Evolutionary conservation across 2,113 vertebrate genomes (phyloP).

Genomic region (Mobula hypostoma): DNA sequence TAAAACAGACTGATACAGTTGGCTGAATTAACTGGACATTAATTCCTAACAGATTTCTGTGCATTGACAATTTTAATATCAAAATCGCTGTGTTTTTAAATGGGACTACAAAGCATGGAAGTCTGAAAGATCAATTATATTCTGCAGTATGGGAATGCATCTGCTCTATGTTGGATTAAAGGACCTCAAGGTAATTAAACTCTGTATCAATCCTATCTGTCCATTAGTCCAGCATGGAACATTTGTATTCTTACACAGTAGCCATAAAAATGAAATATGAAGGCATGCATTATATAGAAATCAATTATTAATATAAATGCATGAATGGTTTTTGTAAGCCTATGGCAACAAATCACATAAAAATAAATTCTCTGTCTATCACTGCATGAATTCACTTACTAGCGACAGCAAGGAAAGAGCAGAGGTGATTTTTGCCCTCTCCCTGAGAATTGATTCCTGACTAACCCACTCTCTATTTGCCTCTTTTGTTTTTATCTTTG

Average conservation of each 20-base stretch:
- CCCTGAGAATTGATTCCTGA: constrained; percentile 1
- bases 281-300: constrained; percentile 35
- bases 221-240: constrained; percentile 23
- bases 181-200: constrained; percentile 18
- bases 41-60: neutral
- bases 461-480: neutral
- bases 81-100: constrained; percentile 12
- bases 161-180: neutral
- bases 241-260: constrained; percentile 29
- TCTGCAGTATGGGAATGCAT: constrained; percentile 30
- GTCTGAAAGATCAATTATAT: constrained; percentile 12
- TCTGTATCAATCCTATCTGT: constrained; percentile 33
- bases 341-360: constrained; percentile 32
- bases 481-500: neutral
- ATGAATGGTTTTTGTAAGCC: constrained; percentile 38
- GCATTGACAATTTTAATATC: constrained; percentile 16
- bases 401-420: neutral
- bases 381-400: constrained; percentile 32
- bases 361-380: constrained; percentile 35
- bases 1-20: constrained; percentile 11
- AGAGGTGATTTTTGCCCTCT: neutral
- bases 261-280: constrained; percentile 36
- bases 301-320: constrained; percentile 38
- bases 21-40: constrained; percentile 4
- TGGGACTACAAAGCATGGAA: constrained; percentile 11